Conservation (phyloP, 2,797 vertebrate genomes). For the Monodelphis domestica region DNA sequence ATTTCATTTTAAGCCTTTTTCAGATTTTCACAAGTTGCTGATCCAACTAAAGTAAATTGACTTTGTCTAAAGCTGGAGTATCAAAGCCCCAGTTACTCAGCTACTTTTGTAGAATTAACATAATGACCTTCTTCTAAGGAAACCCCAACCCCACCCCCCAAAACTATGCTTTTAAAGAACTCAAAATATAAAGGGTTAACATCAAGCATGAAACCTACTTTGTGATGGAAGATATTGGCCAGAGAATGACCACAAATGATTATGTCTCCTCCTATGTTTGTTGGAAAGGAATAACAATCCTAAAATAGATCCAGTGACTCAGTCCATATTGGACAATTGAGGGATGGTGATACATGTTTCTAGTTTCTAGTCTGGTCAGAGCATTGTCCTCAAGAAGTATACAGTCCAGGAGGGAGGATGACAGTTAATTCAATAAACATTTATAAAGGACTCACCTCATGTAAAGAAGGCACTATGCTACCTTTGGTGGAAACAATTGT, state of each 20-base stretch:
- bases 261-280: neutral
- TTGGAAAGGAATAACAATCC: neutral
- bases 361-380: neutral
- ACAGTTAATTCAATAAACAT: neutral
- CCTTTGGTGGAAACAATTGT: neutral
- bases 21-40: conserved; percentile 12
- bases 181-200: neutral
- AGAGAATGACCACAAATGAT: conserved; percentile 10
- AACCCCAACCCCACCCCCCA: neutral
- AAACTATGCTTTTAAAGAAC: neutral
- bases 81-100: neutral
- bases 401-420: neutral
- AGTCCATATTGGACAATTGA: neutral
- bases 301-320: conserved; percentile 31
- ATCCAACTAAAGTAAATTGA: neutral
- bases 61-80: neutral
- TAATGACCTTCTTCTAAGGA: neutral
- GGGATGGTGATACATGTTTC: neutral
- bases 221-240: neutral
- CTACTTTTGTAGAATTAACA: neutral
- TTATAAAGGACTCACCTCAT: neutral
- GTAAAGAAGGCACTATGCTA: neutral
- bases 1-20: conserved; percentile 33
- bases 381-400: neutral
- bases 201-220: neutral